Percentiles rank a stretch among this genome's conserved stretches.
phyloP scores from a whole-genome alignment of 2,113 vertebrate genomes.

The Catharus bicknelli region DNA sequence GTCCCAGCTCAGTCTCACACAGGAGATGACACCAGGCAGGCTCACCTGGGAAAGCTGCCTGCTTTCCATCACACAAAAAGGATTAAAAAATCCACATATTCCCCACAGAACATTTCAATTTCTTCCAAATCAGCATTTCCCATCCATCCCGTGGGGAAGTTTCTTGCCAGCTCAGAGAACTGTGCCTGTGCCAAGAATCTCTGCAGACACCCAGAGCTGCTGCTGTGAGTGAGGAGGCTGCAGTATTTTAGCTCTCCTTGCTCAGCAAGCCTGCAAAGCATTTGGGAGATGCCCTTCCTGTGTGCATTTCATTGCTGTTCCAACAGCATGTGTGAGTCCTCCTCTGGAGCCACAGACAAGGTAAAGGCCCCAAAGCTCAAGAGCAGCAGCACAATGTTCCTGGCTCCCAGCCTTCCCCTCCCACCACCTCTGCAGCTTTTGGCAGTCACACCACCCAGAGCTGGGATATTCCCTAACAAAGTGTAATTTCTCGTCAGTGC shows the following conservation, averaged over 20 bases:
- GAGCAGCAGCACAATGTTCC: neutral
- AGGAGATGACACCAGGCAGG: neutral
- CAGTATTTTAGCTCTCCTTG: neutral
- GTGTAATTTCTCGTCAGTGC: neutral
- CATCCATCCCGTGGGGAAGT: neutral
- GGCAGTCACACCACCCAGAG: neutral
- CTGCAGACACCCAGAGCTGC: neutral
- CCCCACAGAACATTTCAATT: neutral
- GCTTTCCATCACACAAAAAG: neutral
- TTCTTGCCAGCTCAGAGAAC: neutral
- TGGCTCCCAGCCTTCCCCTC: neutral
- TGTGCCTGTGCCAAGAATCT: neutral
- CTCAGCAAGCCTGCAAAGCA: neutral
- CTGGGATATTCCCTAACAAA: neutral
- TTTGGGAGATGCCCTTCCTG: neutral
- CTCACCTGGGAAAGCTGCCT: neutral
- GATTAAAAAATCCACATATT: neutral
- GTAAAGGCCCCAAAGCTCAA: neutral
- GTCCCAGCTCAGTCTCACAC: fast-evolving
- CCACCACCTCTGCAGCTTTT: neutral
- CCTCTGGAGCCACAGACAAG: neutral
- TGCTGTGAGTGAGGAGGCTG: neutral
- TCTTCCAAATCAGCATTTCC: neutral
- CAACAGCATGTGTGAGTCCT: neutral
- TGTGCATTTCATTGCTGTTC: neutral